phyloP scores from a whole-genome alignment of 2,888 invertebrate genomes.

The Drosophila meridiana region DNA sequence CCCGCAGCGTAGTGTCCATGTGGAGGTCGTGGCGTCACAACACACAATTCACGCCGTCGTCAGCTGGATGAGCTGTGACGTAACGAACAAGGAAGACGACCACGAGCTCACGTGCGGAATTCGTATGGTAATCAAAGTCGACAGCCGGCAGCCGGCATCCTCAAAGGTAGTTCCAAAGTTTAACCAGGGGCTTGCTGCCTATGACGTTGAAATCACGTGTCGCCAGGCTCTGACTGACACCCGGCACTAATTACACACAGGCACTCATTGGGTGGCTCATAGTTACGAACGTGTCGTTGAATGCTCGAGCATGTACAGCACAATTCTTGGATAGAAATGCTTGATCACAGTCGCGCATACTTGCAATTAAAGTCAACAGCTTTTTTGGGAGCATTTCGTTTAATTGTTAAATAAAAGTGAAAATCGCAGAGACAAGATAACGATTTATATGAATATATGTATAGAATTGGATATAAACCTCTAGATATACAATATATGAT shows the following conservation, averaged over 20 bases:
- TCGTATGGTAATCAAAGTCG: constrained; percentile 8
- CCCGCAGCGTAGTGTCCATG: background rate
- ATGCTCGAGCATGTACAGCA: constrained; percentile 1
- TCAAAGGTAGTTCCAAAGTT: constrained; percentile 17
- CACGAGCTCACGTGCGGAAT: constrained; percentile 48
- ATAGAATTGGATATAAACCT: too few relatives aligned
- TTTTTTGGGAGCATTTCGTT: background rate
- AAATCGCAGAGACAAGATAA: background rate
- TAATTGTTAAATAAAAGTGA: constrained; percentile 1
- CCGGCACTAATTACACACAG: constrained; percentile 32
- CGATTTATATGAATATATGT: too few relatives aligned
- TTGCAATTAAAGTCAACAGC: constrained; percentile 3
- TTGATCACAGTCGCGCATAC: constrained; percentile 1
- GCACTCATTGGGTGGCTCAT: constrained; percentile 3
- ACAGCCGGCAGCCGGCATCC: constrained; percentile 17
- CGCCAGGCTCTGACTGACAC: constrained; percentile 3
- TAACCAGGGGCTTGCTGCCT: background rate
- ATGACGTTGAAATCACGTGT: constrained; percentile 25
- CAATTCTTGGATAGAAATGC: background rate
- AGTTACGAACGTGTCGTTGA: constrained; percentile 2
- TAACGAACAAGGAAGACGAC: constrained; percentile 37
- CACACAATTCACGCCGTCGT: constrained; percentile 26
- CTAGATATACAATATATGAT: too few relatives aligned
- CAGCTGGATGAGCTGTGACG: constrained; percentile 53
- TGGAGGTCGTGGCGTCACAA: constrained; percentile 26